Percentiles rank a stretch among this genome's conserved stretches.
These are phyloP conservation scores for Platycercus adscitus DNA, from an alignment of 2,113 vertebrate species.

Conservation along the genomic window DNA sequence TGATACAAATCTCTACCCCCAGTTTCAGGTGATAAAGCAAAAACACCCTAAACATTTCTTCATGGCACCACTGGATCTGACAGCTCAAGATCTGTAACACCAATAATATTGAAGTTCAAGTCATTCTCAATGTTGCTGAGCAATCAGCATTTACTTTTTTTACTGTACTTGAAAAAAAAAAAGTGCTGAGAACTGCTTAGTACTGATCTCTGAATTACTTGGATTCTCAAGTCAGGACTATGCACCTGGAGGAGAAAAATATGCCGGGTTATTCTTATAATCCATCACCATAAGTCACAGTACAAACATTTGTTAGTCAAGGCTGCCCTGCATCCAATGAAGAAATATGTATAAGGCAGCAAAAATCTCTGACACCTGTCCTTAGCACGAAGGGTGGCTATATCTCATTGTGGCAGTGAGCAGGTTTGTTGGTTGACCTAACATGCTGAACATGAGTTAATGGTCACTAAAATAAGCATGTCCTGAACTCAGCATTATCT, in stretches of 20 bases:
- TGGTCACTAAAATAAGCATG: neutral
- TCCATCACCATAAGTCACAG: neutral
- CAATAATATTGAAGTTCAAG: neutral
- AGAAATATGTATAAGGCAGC: neutral
- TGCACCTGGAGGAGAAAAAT: neutral
- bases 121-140: neutral
- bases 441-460: neutral
- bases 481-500: neutral
- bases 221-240: neutral
- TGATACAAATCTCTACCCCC: slow-evolving; percentile 75
- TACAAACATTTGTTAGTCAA: neutral
- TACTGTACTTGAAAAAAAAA: neutral
- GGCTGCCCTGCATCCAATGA: neutral
- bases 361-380: neutral
- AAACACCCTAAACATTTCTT: neutral
- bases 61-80: neutral
- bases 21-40: slow-evolving; percentile 82
- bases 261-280: neutral
- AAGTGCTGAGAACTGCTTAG: neutral
- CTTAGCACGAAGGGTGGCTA: neutral
- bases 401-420: neutral
- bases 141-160: neutral
- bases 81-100: neutral
- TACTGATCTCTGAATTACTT: neutral
- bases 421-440: neutral